phyloP scores from a whole-genome alignment of 92 coral and sea anemone genomes.

The Galaxea fascicularis region DNA sequence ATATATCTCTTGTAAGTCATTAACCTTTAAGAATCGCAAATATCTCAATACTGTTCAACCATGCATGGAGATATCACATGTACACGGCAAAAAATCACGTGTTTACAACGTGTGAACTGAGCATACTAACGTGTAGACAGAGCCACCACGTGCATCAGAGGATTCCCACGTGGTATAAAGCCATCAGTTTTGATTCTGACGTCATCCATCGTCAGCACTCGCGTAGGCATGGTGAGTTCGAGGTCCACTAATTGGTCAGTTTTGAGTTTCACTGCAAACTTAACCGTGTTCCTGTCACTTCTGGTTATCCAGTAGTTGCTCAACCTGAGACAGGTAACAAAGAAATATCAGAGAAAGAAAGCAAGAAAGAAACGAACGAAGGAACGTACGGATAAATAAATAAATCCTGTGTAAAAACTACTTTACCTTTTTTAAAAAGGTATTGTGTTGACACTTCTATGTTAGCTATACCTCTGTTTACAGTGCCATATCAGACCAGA shows the following conservation, averaged over 20 bases:
- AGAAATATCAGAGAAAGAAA: too few relatives aligned
- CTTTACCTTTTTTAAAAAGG: too few relatives aligned
- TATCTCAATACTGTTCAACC: too few relatives aligned
- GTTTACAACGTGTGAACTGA: background rate
- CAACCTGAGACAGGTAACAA: background rate
- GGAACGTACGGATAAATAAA: background rate
- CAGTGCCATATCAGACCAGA: too few relatives aligned
- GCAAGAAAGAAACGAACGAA: background rate
- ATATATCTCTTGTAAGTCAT: too few relatives aligned
- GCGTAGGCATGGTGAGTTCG: slow-evolving; percentile 18
- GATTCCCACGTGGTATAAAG: slow-evolving; percentile 36
- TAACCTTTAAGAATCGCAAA: too few relatives aligned
- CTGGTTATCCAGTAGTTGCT: slow-evolving; percentile 5
- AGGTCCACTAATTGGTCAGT: slow-evolving; percentile 44
- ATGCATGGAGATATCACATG: too few relatives aligned
- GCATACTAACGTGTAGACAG: slow-evolving; percentile 28
- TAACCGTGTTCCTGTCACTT: slow-evolving; percentile 7
- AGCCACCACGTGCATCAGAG: slow-evolving; percentile 16
- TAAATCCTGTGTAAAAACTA: too few relatives aligned
- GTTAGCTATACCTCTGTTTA: too few relatives aligned
- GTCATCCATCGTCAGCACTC: slow-evolving; percentile 23
- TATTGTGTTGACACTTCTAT: too few relatives aligned
- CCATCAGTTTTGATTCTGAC: slow-evolving; percentile 21
- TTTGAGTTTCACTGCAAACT: slow-evolving; percentile 35
- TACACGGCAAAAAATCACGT: background rate